phyloP scores from a whole-genome alignment of 2,113 vertebrate species.

The Oostethus manadensis region DNA sequence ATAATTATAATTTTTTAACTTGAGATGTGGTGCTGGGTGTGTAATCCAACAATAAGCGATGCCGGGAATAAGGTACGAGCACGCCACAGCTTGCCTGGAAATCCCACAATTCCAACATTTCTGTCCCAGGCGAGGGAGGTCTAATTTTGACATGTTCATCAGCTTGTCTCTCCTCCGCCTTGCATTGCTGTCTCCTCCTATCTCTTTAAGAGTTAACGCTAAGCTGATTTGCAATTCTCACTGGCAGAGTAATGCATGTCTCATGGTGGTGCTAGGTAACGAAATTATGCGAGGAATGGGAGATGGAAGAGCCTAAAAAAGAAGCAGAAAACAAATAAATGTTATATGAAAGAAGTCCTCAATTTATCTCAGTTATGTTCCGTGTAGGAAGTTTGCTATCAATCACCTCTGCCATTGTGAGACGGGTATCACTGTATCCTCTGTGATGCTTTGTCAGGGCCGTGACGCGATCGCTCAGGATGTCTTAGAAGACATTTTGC shows the following conservation, averaged over 20 bases:
- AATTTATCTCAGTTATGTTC: conserved; percentile 12
- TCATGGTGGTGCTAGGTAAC: conserved; percentile 63
- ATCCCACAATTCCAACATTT: conserved; percentile 24
- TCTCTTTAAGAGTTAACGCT: conserved; percentile 61
- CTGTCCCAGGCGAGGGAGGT: conserved; percentile 35
- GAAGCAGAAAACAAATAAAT: conserved; percentile 11
- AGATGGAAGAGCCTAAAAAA: conserved; percentile 14
- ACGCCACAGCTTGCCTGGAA: not conserved
- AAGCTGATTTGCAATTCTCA: conserved; percentile 69
- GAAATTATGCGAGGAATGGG: conserved; percentile 59
- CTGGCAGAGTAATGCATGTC: conserved; percentile 57
- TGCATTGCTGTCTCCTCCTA: conserved; percentile 62
- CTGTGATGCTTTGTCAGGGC: too few relatives aligned
- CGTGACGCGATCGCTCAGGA: too few relatives aligned
- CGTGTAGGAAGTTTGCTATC: conserved; percentile 9
- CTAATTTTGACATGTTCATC: conserved; percentile 58
- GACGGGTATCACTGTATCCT: too few relatives aligned
- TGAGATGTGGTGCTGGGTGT: too few relatives aligned
- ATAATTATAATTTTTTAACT: too few relatives aligned
- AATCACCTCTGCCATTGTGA: conserved; percentile 1
- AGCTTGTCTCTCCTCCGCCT: conserved; percentile 57
- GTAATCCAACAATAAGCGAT: too few relatives aligned
- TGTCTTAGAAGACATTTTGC: too few relatives aligned
- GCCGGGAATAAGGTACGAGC: conserved; percentile 5
- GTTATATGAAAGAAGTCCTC: conserved; percentile 20